Evolutionary conservation across 2,113 vertebrate species (phyloP).

Genomic region (Apteryx owenii): DNA sequence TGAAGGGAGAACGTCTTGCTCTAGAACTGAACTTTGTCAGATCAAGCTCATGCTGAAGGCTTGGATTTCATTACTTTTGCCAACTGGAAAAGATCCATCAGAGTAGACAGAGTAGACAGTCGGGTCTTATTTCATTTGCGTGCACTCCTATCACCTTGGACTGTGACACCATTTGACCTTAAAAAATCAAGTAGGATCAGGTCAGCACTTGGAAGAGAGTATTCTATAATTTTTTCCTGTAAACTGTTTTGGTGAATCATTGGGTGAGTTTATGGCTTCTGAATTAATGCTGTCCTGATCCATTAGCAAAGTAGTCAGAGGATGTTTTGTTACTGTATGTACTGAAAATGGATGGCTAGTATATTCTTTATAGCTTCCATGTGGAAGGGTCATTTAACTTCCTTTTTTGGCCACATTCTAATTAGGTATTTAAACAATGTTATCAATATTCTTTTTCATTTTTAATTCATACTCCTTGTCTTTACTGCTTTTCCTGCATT

Average conservation of each 20-base stretch:
- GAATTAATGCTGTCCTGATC: neutral
- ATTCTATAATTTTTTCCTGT: neutral
- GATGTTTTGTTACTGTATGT: neutral
- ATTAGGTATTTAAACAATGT: neutral
- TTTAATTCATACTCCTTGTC: neutral
- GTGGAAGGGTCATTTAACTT: neutral
- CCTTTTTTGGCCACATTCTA: neutral
- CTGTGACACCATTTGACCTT: neutral
- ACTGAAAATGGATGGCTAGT: neutral
- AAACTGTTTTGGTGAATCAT: neutral
- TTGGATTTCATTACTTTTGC: conserved; percentile 45
- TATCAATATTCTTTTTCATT: neutral
- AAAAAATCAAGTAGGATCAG: neutral
- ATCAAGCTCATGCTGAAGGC: neutral
- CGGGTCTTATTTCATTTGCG: conserved; percentile 40
- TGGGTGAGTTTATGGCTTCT: neutral
- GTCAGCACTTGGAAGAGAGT: neutral
- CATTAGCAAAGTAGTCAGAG: neutral
- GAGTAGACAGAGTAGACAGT: neutral
- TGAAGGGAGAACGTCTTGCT: neutral
- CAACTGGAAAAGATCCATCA: conserved; percentile 46
- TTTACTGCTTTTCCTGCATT: neutral
- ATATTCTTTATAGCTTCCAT: neutral
- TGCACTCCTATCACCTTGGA: neutral
- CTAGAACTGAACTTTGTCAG: neutral